phyloP scores from a whole-genome alignment of 2,113 vertebrate genomes.

The Andinoacara biseriatus region DNA sequence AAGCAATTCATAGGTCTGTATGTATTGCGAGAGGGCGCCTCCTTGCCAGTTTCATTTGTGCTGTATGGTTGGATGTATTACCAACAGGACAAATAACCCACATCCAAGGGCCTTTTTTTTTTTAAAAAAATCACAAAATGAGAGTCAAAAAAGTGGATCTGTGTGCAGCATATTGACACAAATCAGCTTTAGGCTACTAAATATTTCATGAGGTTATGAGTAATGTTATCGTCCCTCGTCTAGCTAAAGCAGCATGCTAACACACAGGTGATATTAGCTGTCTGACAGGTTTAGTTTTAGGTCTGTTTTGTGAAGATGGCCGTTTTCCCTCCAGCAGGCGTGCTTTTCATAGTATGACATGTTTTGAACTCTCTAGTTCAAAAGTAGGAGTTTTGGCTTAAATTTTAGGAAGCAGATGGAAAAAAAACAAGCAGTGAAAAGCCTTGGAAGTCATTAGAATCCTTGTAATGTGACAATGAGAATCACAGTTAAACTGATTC shows the following conservation, averaged over 20 bases:
- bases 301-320: no score
- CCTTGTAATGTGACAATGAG: conserved; percentile 15
- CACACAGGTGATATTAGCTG: not conserved
- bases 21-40: not conserved
- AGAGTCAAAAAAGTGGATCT: not conserved
- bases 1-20: not conserved
- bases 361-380: no score
- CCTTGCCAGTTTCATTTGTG: not conserved
- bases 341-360: no score
- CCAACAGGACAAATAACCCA: not conserved
- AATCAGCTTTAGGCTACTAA: not conserved
- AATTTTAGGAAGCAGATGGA: not conserved
- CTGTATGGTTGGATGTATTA: not conserved
- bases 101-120: not conserved
- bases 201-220: not conserved
- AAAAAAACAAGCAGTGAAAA: not conserved
- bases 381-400: no score
- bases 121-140: not conserved
- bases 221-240: not conserved
- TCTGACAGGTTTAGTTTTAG: not conserved
- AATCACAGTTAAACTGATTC: conserved; percentile 35
- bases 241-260: not conserved
- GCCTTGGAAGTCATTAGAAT: conserved; percentile 27
- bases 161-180: not conserved
- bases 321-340: no score